Conservation (phyloP, 2,797 vertebrate genomes). For the Eulemur albifrons region DNA sequence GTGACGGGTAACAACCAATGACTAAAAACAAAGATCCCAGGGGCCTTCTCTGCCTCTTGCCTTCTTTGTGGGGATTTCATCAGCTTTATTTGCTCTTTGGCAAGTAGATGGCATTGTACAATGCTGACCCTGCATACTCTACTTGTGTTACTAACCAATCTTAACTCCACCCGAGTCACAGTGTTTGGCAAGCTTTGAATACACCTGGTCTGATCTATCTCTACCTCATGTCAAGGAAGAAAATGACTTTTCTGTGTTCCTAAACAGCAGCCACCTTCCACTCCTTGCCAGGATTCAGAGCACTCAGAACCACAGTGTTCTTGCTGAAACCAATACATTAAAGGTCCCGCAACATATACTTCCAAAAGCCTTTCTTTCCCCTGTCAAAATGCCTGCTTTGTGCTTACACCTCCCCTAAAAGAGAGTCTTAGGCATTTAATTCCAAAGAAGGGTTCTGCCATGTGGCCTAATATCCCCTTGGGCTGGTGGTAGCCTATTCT, state of each 20-base stretch:
- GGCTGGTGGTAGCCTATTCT: not conserved
- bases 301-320: not conserved
- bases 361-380: not conserved
- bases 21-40: not conserved
- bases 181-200: not conserved
- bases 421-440: not conserved
- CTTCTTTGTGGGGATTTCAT: not conserved
- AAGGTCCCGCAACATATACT: not conserved
- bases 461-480: not conserved
- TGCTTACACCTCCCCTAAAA: not conserved
- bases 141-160: not conserved
- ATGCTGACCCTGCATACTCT: fast-evolving
- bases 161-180: not conserved
- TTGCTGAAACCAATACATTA: not conserved
- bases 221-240: not conserved
- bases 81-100: not conserved
- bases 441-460: not conserved
- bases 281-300: not conserved
- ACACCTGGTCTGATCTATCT: not conserved
- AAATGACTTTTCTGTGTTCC: slow-evolving; percentile 23
- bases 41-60: not conserved
- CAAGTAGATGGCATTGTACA: not conserved
- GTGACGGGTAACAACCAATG: not conserved
- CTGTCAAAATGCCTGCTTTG: not conserved
- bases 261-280: not conserved